phyloP scores from a whole-genome alignment of 2,797 vertebrate genomes.

The Pogonophryne albipinna region DNA sequence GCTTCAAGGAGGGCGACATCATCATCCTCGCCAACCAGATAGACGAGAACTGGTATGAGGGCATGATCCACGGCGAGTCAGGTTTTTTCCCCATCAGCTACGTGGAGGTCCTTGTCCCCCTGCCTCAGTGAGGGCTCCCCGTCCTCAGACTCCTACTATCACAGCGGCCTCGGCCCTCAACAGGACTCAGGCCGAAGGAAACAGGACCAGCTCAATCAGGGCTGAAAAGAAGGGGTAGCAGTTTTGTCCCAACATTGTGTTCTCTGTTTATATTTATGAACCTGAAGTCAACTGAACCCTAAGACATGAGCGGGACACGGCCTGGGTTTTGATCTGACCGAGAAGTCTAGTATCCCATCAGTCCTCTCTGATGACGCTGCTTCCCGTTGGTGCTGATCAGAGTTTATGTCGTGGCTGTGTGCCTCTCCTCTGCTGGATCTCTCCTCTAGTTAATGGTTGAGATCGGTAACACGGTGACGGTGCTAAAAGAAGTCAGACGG shows the following conservation, averaged over 20 bases:
- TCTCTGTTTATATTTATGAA: conserved; percentile 42
- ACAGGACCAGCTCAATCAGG: background rate
- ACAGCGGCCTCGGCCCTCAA: conserved; percentile 53
- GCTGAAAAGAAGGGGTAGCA: conserved; percentile 9
- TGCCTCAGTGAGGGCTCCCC: conserved; percentile 87
- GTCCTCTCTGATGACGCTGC: background rate
- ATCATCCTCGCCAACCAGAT: conserved; percentile 97
- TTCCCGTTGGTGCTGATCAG: background rate
- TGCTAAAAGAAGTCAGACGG: no score
- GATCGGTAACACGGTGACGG: no score
- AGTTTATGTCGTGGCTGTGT: background rate
- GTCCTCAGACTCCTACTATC: conserved; percentile 38
- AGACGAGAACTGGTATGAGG: conserved; percentile 98
- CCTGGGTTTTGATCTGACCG: conserved; percentile 3
- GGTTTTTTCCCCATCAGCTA: conserved; percentile 98
- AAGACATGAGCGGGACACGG: conserved; percentile 39
- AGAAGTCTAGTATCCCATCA: background rate
- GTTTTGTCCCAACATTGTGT: conserved; percentile 14
- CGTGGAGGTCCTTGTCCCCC: conserved; percentile 93
- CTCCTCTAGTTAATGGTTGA: no score
- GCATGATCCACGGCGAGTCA: conserved; percentile 92
- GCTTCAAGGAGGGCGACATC: conserved; percentile 96
- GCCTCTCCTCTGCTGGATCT: background rate
- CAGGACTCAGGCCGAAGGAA: conserved; percentile 45
- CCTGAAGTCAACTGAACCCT: conserved; percentile 49